Evolutionary conservation across 2,113 vertebrate species (phyloP), one percentile per base, ranked within the genome.

Genomic region (Gallinago paraguaiae): DNA sequence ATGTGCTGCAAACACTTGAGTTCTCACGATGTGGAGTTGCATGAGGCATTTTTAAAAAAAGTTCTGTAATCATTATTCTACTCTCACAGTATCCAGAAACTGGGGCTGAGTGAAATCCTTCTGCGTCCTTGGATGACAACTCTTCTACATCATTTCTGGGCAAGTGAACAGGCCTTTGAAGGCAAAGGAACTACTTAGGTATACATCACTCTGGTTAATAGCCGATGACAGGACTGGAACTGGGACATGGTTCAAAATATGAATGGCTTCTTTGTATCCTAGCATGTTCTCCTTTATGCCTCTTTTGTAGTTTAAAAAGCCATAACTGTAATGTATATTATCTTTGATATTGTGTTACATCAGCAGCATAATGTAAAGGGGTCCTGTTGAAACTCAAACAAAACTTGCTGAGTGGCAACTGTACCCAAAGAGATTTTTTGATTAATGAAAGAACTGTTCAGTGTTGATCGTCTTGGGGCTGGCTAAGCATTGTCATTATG

Each of bases 21-120:
- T 24, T 79, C n/a, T 71, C 10, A 37, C 22, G 77, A 24, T 39
- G 10, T n/a, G 13, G 30, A 59, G 8, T 53, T 90, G 31, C 31
- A 33, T 1, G 0, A 1, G 27, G 7, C 16, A 19, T 9, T 16
- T 80, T 56, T 17, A 11, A 65, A 79, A 43, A 54, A 65, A 56
- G 0, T 3, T 23, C 14, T 33, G 10, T 33, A 57, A 84, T 17
- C 45, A 9, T 64, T 76, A 9, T 20, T 24, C 2, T 6, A n/a
- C 13, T 51, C 13, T 72, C 6, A 27, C 30, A 37, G 31, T 35
- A 61, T 13, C 53, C 39, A 89, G 24, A 76, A 89, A 3, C 28
- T 45, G 20, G 30, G 39, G 6, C 27, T 78, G 35, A 91, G 19
- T 72, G 19, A 75, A 92, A 71, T 51, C 25, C 39, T 86, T 68